phyloP scores from a whole-genome alignment of 2,888 invertebrate species.

The Agrilus biguttatus region DNA sequence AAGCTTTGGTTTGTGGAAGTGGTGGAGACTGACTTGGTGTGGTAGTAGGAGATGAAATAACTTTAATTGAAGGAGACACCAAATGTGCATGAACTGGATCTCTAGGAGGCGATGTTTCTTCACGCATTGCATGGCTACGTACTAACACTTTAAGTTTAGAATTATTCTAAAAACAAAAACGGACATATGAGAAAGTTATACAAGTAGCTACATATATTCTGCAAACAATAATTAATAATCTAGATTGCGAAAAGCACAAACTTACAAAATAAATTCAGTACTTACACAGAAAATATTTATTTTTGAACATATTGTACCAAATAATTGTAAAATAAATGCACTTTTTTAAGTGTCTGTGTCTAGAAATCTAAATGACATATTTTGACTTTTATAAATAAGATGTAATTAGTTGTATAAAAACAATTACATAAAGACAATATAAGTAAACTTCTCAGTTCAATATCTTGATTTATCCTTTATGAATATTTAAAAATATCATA shows the following conservation, averaged over 20 bases:
- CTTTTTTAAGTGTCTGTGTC: too few species aligned
- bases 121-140: slow-evolving; percentile 81
- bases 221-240: not conserved
- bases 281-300: not conserved
- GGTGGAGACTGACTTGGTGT: slow-evolving; percentile 6
- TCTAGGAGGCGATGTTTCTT: slow-evolving; percentile 50
- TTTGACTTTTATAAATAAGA: too few species aligned
- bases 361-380: too few species aligned
- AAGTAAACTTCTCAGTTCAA: too few species aligned
- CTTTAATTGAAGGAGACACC: slow-evolving; percentile 25
- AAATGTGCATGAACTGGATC: slow-evolving; percentile 28
- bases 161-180: slow-evolving; percentile 37
- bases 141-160: slow-evolving; percentile 73
- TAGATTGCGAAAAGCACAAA: too few species aligned
- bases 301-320: not conserved
- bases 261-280: too few species aligned
- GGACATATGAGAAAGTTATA: too few species aligned
- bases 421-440: too few species aligned
- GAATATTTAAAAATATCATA: too few species aligned
- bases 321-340: too few species aligned
- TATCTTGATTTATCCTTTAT: too few species aligned
- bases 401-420: too few species aligned
- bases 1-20: slow-evolving; percentile 13
- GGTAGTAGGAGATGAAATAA: slow-evolving; percentile 19
- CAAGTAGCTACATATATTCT: not conserved